Conservation (phyloP, 2,888 invertebrate species). For the Zhengitettix transpicula region DNA sequence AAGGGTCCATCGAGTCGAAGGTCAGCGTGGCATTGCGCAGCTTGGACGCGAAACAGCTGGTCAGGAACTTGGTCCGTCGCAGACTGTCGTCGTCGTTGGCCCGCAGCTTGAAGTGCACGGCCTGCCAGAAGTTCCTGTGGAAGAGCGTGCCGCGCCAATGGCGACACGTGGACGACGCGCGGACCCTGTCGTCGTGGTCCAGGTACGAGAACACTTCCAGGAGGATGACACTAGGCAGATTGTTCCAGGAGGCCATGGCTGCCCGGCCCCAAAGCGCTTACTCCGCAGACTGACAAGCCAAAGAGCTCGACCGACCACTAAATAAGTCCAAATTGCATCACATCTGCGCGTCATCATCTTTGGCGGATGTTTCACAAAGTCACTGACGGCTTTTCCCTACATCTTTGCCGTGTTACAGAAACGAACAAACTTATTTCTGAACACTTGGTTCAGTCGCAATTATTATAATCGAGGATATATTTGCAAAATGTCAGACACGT, state of each 20-base stretch:
- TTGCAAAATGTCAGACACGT: too few relatives aligned
- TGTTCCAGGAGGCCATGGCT: conserved; percentile 21
- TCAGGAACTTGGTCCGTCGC: conserved; percentile 23
- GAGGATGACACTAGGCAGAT: conserved; percentile 28
- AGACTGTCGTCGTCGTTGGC: conserved; percentile 23
- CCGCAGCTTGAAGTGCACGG: conserved; percentile 23
- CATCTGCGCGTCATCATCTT: too few relatives aligned
- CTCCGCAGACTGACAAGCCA: too few relatives aligned
- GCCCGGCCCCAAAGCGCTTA: background rate
- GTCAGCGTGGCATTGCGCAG: conserved; percentile 26
- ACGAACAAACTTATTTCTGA: too few relatives aligned
- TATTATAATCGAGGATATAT: too few relatives aligned
- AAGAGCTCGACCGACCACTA: too few relatives aligned
- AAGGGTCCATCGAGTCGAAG: conserved; percentile 22
- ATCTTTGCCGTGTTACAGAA: too few relatives aligned
- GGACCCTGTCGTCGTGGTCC: conserved; percentile 30
- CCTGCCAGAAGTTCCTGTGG: conserved; percentile 30
- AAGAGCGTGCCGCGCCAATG: conserved; percentile 35
- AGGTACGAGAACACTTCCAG: conserved; percentile 32
- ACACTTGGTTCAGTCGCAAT: too few relatives aligned
- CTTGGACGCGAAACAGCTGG: conserved; percentile 25
- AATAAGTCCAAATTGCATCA: too few relatives aligned
- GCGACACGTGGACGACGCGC: conserved; percentile 35
- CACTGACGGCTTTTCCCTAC: too few relatives aligned
- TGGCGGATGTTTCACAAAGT: too few relatives aligned